Evolutionary conservation across 2,113 vertebrate species (phyloP), one percentile per base, ranked within the genome.

Genomic region (Ictidomys tridecemlineatus): DNA sequence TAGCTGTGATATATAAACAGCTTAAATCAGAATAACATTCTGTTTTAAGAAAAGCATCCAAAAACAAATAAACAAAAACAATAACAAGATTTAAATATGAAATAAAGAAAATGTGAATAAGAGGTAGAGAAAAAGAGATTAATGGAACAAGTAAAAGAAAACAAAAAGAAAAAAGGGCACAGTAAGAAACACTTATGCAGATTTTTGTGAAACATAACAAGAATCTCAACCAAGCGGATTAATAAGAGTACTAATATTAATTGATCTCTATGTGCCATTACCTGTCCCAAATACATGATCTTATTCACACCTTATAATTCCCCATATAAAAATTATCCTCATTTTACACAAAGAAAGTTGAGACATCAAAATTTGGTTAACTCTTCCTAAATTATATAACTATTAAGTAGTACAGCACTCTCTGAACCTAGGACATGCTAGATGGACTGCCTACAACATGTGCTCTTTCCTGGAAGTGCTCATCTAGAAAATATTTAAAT

Each of bases 311-410:
- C 14, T 65, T 73, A 45, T 26, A 56, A 58, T 65, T 85, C 61
- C 53, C 8, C 34, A 20, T 70, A 65, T 45, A 92, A 88, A 65
- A n/a, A 78, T 32, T 56, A 73, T 51, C 32, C 30, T 94, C 48
- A 72, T 92, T 89, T 76, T 90, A 28, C 56, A 67, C 20, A 87
- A 89, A 93, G 30, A 73, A 95, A 53, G 63, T 17, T 91, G 86
- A 96, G 48, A 63, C 58, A 58, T 17, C 65, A 93, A 84, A 91
- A 87, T 32, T 91, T n/a, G 32, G 90, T 20, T 63, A 53, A 56
- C 18, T 76, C 26, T 84, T 53, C 37, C 39, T 17, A 85, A 22
- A 24, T 26, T 61, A 78, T 17, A 76, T 12, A 90, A 63, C 32
- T 48, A 70, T 28, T 61, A 93, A 45, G 63, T 45, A 3, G 24